Base-by-base conservation (phyloP, 2,113 vertebrate species). In the Otus sunia region DNA sequence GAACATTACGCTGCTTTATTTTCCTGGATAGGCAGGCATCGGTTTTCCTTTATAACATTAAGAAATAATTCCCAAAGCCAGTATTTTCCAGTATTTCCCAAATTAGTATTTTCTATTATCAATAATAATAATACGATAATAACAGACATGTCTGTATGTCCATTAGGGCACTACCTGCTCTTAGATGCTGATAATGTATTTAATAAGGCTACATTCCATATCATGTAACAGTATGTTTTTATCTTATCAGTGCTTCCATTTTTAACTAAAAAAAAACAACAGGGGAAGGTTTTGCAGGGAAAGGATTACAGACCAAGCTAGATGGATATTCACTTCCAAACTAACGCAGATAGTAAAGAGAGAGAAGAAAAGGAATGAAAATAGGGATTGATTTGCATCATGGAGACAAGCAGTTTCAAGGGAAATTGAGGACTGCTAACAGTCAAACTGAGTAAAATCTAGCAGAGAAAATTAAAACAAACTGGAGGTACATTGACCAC, bases 81-180 rank as follows among this genome's bases (percentile, higher is more conserved):
- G 20, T 81, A 81, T 39, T 39, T 39, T 39, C 39, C 5, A 59
- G 39, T 39, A 39, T 50, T 10, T 39, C 39, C 39, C 39, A 39
- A 39, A 39, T 39, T 39, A 39, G 4, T 52, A 60, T 72, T 56
- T 94, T 50, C 39, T 68, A 22, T 15, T 50, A 12, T n/a, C 23
- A 26, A 36, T 90, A 80, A 49, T 32, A 84, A 20, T 29, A 76
- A 41, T 12, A 19, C 6, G 59, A 9, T 39, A 76, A 59, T 17
- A 81, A 64, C 7, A 26, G 21, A 36, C 0, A 0, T 27, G 10
- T 14, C 6, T 58, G 11, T 39, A 25, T 21, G 26, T 47, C 64
- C 8, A 29, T 41, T 66, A 56, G 18, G 13, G 13, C 15, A 77
- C 7, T 43, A 21, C 17, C 12, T 64, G 12, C 10, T 43, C 19